Base-by-base conservation (phyloP, 2,113 vertebrate species). In the Chlorocebus sabaeus region DNA sequence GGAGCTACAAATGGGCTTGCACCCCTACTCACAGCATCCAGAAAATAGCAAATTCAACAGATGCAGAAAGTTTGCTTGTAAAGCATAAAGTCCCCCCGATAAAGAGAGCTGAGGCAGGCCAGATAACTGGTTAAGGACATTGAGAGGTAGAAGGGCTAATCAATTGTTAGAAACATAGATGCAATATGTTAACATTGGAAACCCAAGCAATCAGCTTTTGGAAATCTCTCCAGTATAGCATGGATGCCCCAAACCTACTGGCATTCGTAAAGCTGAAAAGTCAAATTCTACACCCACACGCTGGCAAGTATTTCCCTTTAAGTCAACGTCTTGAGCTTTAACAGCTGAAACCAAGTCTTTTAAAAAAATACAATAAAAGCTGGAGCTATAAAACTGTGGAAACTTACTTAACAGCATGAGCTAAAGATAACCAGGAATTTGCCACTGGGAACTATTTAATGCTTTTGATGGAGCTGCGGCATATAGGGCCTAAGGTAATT, bases 391-490 rank as follows among this genome's bases (percentile, higher is more conserved):
- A 98, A 95, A 95, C 91, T 97, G 91, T 98, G 96, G 96, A 97
- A 98, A 97, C 95, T 96, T 97, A 98, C 95, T 98, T 97, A 98
- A 97, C 96, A 97, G 96, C 89, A 73, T 95, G 95, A 97, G 90
- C 95, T 97, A 97, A 97, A 97, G 97, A 98, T 97, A 97, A 98
- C 97, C 90, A 97, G 95, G 78, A 98, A 98, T 97, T 98, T 98
- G 98, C 96, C 97, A 92, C 83, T 95, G 98, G 98, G 97, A 98
- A 96, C 92, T 95, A 96, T 95, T 97, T 97, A 97, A 97, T 97
- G 93, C 92, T 96, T 96, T 97, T 97, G 96, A 97, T 97, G 93
- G 93, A 96, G 91, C 93, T 95, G 70, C 20, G 73, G 95, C 90
- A 76, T 84, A 97, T 52, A 97, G 68, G 27, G 89, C 95, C 98